Conservation (phyloP, 2,113 vertebrate species). For the Irena cyanogastra region DNA sequence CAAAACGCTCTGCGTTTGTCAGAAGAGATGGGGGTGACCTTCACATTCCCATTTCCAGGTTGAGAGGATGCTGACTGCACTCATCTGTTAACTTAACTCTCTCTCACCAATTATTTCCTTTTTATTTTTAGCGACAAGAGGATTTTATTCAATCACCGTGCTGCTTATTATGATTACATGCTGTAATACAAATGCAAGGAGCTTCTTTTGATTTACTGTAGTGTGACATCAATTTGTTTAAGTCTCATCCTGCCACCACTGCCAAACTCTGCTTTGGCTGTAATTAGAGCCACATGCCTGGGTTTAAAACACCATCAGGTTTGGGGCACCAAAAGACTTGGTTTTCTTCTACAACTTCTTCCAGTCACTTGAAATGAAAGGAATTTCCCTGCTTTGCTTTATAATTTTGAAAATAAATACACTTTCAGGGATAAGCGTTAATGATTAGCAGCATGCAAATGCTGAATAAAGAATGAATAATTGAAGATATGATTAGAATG, state of each 20-base stretch:
- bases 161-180: constrained; percentile 64
- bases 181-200: constrained; percentile 59
- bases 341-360: not conserved
- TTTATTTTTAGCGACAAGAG: constrained; percentile 73
- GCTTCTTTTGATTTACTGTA: constrained; percentile 68
- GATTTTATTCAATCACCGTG: constrained; percentile 70
- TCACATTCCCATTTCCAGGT: constrained; percentile 78
- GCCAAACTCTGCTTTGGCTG: constrained; percentile 68
- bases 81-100: constrained; percentile 83
- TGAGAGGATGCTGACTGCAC: constrained; percentile 78
- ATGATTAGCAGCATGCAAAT: constrained; percentile 4
- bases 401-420: constrained; percentile 33
- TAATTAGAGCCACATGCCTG: constrained; percentile 60
- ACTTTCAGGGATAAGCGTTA: not conserved
- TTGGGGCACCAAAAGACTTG: not conserved
- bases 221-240: constrained; percentile 74
- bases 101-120: constrained; percentile 79
- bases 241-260: constrained; percentile 69
- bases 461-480: constrained; percentile 48
- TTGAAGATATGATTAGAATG: constrained; percentile 20
- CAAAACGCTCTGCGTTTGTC: constrained; percentile 82
- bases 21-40: constrained; percentile 87
- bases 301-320: constrained; percentile 42
- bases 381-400: constrained; percentile 17
- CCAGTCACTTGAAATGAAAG: constrained; percentile 51